These are phyloP conservation scores for Falcaria lacertinaria DNA, from an alignment of 2,888 invertebrate genomes.

Conservation along the genomic window DNA sequence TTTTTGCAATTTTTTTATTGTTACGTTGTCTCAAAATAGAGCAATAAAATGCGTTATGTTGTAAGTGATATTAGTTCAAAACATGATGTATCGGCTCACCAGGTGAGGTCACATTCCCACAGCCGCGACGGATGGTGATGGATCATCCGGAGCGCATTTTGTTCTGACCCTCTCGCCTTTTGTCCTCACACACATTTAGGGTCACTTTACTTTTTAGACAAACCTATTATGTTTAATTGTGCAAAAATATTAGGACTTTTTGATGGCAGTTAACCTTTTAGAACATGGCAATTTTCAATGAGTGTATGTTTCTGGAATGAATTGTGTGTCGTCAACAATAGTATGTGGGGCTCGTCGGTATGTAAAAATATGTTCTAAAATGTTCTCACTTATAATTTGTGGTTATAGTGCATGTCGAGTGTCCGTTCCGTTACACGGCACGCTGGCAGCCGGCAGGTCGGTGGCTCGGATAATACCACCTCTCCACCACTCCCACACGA, in stretches of 20 bases:
- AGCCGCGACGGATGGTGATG: slow-evolving; percentile 70
- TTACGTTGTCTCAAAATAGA: background rate
- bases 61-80: slow-evolving; percentile 19
- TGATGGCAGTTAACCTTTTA: background rate
- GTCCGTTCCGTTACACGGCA: slow-evolving; percentile 74
- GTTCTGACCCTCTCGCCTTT: slow-evolving; percentile 51
- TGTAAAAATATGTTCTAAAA: slow-evolving; percentile 67
- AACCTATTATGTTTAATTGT: slow-evolving; percentile 39
- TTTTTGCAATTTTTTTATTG: background rate
- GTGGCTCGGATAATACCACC: slow-evolving; percentile 56
- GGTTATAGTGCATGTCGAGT: slow-evolving; percentile 76
- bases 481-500: slow-evolving; percentile 48
- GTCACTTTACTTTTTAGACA: slow-evolving; percentile 50
- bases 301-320: slow-evolving; percentile 1
- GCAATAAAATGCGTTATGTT: slow-evolving; percentile 40
- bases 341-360: slow-evolving; percentile 47
- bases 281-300: background rate
- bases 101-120: slow-evolving; percentile 70
- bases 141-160: slow-evolving; percentile 59
- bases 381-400: slow-evolving; percentile 79
- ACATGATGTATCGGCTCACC: slow-evolving; percentile 62
- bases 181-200: slow-evolving; percentile 71
- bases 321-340: background rate
- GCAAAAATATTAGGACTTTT: slow-evolving; percentile 29
- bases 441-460: slow-evolving; percentile 53